Base-by-base conservation (phyloP, 2,797 vertebrate species). In the Denticeps clupeoides region DNA sequence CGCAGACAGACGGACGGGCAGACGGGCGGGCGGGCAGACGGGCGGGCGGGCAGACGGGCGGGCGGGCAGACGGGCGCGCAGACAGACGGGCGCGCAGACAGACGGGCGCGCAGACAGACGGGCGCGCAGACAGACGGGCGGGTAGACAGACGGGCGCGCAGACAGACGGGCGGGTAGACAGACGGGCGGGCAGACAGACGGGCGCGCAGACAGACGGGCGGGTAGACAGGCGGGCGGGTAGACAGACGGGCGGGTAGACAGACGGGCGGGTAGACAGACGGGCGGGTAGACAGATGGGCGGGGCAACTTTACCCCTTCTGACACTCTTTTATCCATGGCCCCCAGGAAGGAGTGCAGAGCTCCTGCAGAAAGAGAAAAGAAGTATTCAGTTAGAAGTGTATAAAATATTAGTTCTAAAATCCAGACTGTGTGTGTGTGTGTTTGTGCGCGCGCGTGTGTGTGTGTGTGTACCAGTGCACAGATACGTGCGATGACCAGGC, bases 311-410 rank as follows among this genome's bases (percentile, higher is more conserved):
- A 89, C 87, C 83, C 90, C 87, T 55, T 90, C 87, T 0, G 86
- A 87, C 10, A 87, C 75, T 2, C 87, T 67, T 73, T 88, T 89
- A 68, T 90, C 87, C 82, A 87, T 82, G 43, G 87, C 84, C 0
- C 87, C 87, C 55, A 90, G 71, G 81, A 87, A 84, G 38, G 87
- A 89, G 46, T 90, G 87, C 55, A 90, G 74, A 0, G 86, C 84
- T 15, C 86, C 87, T 90, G 61, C 0, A 38, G 31, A 54, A 12
- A 49, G 26, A 18, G 13, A 26, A 19, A 3, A 28, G 15, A 33
- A n/a, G 16, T n/a, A n/a, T n/a, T n/a, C n/a, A n/a, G n/a, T n/a
- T n/a, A n/a, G n/a, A n/a, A n/a, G n/a, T n/a, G n/a, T n/a, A n/a
- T n/a, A n/a, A n/a, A n/a, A n/a, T n/a, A n/a, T n/a, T n/a, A n/a